Percentiles rank a stretch among this genome's conserved stretches.
phyloP scores from a whole-genome alignment of 2,797 vertebrate genomes.

The Galago senegalensis region DNA sequence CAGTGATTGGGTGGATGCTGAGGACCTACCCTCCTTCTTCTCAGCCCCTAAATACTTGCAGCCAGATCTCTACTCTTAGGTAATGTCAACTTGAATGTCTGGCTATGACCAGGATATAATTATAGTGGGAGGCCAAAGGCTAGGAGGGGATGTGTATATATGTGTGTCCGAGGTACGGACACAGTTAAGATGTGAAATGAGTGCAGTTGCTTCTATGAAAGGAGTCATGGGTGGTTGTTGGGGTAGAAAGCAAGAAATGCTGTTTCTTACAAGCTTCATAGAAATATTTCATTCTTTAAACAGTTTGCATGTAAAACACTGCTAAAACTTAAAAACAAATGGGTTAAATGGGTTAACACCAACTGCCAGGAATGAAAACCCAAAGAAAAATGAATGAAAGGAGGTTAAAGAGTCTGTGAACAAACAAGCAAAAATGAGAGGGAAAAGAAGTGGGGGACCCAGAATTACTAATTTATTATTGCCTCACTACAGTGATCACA shows the following conservation, averaged over 20 bases:
- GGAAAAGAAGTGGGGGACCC: not conserved
- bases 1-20: not conserved
- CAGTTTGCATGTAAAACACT: not conserved
- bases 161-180: not conserved
- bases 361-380: conserved; percentile 4
- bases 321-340: not conserved
- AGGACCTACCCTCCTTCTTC: not conserved
- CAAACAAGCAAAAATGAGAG: not conserved
- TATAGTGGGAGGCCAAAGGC: not conserved
- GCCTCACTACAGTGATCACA: not conserved
- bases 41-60: not conserved
- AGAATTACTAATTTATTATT: not conserved
- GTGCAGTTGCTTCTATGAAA: not conserved
- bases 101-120: not conserved
- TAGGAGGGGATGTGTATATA: not conserved
- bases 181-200: not conserved
- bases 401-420: not conserved
- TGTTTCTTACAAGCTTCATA: not conserved
- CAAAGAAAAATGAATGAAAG: not conserved
- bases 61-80: not conserved
- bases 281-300: not conserved
- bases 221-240: not conserved
- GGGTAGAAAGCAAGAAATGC: not conserved
- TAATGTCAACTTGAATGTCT: not conserved
- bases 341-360: not conserved